phyloP scores from a whole-genome alignment of 2,113 vertebrate species.

The Chrysemys picta region DNA sequence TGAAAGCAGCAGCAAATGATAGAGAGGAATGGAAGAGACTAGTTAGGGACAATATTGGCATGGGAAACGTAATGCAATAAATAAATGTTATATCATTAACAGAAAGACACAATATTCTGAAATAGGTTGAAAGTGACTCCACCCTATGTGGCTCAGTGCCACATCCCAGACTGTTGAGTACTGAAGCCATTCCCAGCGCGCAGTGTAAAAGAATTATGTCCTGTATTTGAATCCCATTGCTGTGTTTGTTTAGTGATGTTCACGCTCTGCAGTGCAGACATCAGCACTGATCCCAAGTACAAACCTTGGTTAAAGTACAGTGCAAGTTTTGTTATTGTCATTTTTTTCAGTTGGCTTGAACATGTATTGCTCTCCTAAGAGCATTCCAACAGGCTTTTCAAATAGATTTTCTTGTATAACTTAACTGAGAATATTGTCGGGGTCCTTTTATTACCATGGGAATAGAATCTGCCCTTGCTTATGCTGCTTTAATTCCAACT shows the following conservation, averaged over 20 bases:
- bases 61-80: neutral
- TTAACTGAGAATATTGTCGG: neutral
- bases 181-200: neutral
- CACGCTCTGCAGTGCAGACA: conserved; percentile 11
- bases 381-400: neutral
- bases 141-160: neutral
- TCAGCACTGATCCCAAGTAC: conserved; percentile 5
- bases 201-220: neutral
- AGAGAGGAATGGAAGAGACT: neutral
- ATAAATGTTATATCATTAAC: neutral
- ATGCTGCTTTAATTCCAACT: neutral
- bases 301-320: conserved; percentile 25
- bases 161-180: conserved; percentile 33
- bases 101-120: neutral
- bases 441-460: neutral
- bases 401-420: neutral
- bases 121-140: neutral
- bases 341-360: conserved; percentile 13
- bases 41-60: neutral
- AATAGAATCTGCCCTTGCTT: neutral
- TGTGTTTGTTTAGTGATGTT: conserved; percentile 19
- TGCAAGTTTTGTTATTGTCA: conserved; percentile 23
- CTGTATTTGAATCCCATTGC: conserved; percentile 3
- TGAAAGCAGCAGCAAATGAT: neutral
- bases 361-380: neutral